Conservation (phyloP, 2,888 invertebrate species). For the Drosophila anomalata region DNA sequence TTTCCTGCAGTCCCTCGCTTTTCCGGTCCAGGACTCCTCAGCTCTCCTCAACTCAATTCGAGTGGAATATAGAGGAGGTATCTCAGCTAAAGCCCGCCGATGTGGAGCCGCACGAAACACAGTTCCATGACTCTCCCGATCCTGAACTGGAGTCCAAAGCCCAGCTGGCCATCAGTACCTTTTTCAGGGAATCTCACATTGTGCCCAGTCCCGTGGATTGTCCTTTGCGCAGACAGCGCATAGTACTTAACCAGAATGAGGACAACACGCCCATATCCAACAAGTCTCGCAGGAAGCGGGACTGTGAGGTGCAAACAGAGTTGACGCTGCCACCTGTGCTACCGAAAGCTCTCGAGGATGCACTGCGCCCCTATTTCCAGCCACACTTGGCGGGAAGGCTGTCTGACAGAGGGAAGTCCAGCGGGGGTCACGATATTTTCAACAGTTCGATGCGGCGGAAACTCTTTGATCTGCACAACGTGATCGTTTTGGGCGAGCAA, state of each 20-base stretch:
- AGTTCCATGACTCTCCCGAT: constrained; percentile 85
- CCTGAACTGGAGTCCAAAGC: constrained; percentile 86
- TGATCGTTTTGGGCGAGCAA: constrained; percentile 62
- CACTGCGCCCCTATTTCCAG: constrained; percentile 86
- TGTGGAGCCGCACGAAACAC: constrained; percentile 86
- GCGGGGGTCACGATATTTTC: constrained; percentile 61
- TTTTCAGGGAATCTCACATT: constrained; percentile 83
- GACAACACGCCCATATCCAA: constrained; percentile 79
- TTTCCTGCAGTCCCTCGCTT: constrained; percentile 79
- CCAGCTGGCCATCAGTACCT: constrained; percentile 86
- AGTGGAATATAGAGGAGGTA: constrained; percentile 89
- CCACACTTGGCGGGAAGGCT: constrained; percentile 81
- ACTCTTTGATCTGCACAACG: constrained; percentile 80
- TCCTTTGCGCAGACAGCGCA: constrained; percentile 81
- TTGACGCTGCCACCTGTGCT: constrained; percentile 86
- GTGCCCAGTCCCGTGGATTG: constrained; percentile 84
- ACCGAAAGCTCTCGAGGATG: constrained; percentile 85
- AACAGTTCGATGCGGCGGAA: constrained; percentile 83
- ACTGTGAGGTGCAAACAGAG: constrained; percentile 86
- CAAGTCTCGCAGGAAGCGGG: constrained; percentile 67
- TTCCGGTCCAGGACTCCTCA: constrained; percentile 82
- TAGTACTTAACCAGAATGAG: constrained; percentile 73
- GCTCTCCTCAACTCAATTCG: constrained; percentile 85
- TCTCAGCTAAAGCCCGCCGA: constrained; percentile 87
- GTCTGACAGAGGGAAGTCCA: constrained; percentile 14